phyloP scores from a whole-genome alignment of 1,140 invertebrate genomes.

The Trachelipus rathkii region DNA sequence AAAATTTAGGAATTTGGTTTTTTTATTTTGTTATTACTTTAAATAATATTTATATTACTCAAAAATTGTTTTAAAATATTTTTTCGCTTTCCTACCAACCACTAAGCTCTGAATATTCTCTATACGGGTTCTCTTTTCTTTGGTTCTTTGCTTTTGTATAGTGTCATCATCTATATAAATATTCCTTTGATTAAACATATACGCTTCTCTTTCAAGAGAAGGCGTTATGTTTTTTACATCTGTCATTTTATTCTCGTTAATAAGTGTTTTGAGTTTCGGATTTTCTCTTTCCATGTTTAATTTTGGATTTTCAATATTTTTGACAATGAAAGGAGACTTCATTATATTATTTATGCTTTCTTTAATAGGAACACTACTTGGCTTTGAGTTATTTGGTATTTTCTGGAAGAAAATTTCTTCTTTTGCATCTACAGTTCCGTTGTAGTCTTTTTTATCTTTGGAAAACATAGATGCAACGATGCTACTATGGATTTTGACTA shows the following conservation, averaged over 20 bases:
- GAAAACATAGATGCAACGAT: slow-evolving; percentile 38
- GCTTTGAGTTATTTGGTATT: slow-evolving; percentile 18
- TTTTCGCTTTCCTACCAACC: background rate
- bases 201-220: slow-evolving; percentile 1
- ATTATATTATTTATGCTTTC: slow-evolving; percentile 16
- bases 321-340: slow-evolving; percentile 42
- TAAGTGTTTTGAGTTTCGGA: background rate
- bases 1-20: no score
- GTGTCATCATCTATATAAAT: background rate
- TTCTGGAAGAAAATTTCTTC: slow-evolving; percentile 41
- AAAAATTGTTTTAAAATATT: no score
- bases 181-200: slow-evolving; percentile 7
- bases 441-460: slow-evolving; percentile 39
- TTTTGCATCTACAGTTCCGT: slow-evolving; percentile 39
- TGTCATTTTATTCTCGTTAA: background rate
- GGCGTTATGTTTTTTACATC: background rate
- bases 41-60: no score
- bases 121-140: background rate
- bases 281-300: background rate
- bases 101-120: background rate
- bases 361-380: slow-evolving; percentile 19
- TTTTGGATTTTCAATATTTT: slow-evolving; percentile 8
- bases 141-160: background rate
- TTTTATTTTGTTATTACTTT: no score
- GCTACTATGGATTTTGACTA: slow-evolving; percentile 40